These are phyloP conservation scores for Paragorgia papillata DNA, from an alignment of 92 coral and sea anemone genomes.

Conservation along the genomic window DNA sequence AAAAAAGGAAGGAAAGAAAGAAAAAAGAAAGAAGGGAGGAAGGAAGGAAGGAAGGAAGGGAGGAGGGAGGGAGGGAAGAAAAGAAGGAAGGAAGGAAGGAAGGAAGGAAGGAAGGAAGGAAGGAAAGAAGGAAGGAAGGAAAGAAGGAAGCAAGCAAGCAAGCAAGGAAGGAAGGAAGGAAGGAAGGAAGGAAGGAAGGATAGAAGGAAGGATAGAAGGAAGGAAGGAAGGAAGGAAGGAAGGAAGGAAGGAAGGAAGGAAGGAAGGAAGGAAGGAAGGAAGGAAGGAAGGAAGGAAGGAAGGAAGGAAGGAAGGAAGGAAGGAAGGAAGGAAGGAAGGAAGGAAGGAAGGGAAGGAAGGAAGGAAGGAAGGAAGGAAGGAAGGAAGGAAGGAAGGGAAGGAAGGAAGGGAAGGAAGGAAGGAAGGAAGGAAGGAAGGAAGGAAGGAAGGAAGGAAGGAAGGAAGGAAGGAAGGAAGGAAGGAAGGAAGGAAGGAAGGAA, in stretches of 20 bases:
- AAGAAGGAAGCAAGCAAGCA: no score
- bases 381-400: background rate
- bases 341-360: constrained; percentile 59
- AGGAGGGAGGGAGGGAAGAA: constrained; percentile 58
- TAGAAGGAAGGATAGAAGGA: no score
- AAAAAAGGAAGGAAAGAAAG: no score
- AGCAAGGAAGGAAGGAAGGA: no score
- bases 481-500: background rate
- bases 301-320: background rate
- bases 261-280: background rate
- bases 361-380: constrained; percentile 66
- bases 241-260: background rate
- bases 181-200: no score
- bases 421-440: background rate
- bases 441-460: background rate
- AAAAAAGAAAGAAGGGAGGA: no score
- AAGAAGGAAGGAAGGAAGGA: no score
- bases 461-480: background rate
- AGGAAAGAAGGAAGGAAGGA: no score
- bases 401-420: constrained; percentile 1
- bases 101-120: no score
- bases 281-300: background rate
- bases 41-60: constrained; percentile 61
- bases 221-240: no score
- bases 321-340: constrained; percentile 58